These are phyloP conservation scores for Trichonephila inaurata DNA, from an alignment of 1,140 invertebrate genomes.

Conservation along the genomic window DNA sequence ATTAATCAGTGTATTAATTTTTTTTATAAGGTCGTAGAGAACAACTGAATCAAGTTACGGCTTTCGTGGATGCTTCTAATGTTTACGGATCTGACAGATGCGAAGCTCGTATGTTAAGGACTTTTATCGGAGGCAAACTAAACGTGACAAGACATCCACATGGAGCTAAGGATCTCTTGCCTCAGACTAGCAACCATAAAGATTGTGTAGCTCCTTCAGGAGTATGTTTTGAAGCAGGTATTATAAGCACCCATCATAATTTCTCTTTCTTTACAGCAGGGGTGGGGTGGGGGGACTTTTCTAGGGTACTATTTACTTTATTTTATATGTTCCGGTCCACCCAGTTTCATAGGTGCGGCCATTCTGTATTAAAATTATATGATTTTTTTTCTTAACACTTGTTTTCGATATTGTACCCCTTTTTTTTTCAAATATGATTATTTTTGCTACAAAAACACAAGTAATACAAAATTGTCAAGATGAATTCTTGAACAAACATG, in stretches of 20 bases:
- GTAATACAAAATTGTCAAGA: too few species aligned
- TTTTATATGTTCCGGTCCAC: too few species aligned
- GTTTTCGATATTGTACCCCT: too few species aligned
- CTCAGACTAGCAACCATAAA: conserved; percentile 87
- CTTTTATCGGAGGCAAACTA: conserved; percentile 86
- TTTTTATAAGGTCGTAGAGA: conserved; percentile 82
- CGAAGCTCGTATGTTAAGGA: conserved; percentile 86
- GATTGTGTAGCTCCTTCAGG: conserved; percentile 92
- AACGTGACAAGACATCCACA: conserved; percentile 88
- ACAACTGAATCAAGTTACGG: conserved; percentile 86
- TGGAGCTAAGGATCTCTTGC: conserved; percentile 84
- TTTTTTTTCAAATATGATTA: too few species aligned
- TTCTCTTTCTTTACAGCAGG: too few species aligned
- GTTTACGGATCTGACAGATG: conserved; percentile 89
- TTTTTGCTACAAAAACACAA: too few species aligned
- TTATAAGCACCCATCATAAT: background rate
- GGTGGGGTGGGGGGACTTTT: too few species aligned
- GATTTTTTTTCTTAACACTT: too few species aligned
- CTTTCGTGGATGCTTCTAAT: conserved; percentile 85
- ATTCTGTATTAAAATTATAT: too few species aligned
- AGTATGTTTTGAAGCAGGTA: conserved; percentile 90
- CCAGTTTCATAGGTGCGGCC: too few species aligned
- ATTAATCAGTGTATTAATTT: background rate
- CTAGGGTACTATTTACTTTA: too few species aligned
- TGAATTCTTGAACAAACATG: too few species aligned